Conservation (phyloP, 2,888 invertebrate species). For the Clivina fossor region DNA sequence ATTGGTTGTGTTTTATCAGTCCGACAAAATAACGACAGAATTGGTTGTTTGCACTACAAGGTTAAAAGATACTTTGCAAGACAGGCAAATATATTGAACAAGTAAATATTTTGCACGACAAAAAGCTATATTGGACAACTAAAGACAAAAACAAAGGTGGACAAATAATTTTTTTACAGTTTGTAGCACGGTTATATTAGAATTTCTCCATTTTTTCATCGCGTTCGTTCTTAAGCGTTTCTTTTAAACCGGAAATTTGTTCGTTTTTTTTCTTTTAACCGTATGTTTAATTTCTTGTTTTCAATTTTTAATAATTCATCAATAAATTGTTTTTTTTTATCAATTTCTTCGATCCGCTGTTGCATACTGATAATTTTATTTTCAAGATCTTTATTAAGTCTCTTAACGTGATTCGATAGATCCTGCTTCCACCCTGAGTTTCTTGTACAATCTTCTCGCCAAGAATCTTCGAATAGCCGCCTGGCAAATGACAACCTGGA, state of each 20-base stretch:
- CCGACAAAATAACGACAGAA: too few species aligned
- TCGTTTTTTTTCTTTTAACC: conserved; percentile 68
- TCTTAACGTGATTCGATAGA: conserved; percentile 94
- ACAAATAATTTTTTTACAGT: too few species aligned
- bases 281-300: conserved; percentile 64
- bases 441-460: conserved; percentile 80
- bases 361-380: conserved; percentile 98
- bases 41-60: too few species aligned
- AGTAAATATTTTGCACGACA: too few species aligned
- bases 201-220: conserved; percentile 79
- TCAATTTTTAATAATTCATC: conserved; percentile 74
- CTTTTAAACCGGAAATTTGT: conserved; percentile 62
- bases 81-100: too few species aligned
- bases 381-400: conserved; percentile 90
- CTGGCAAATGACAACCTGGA: conserved; percentile 74
- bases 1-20: too few species aligned
- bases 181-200: too few species aligned
- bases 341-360: conserved; percentile 80
- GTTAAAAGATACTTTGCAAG: too few species aligned
- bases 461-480: conserved; percentile 72
- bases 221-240: conserved; percentile 65
- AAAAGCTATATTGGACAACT: too few species aligned
- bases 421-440: conserved; percentile 88
- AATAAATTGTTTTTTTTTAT: conserved; percentile 65
- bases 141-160: too few species aligned